Conservation (phyloP, 2,797 vertebrate genomes). For the Nannoperca australis region DNA sequence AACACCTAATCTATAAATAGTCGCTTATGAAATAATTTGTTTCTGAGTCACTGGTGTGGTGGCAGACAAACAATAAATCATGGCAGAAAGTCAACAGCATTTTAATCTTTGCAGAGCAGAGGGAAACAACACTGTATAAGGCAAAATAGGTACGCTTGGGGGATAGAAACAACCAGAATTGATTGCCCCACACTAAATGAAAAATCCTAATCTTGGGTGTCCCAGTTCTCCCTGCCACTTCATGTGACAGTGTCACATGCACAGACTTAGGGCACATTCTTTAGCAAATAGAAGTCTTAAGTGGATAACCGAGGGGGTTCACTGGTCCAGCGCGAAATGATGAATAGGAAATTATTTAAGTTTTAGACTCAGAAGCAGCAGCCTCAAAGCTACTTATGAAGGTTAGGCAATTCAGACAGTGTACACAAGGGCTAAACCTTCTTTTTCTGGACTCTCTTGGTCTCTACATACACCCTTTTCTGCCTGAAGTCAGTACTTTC, state of each 20-base stretch:
- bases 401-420: constrained; percentile 18
- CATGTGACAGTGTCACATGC: constrained; percentile 70
- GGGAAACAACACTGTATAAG: not conserved
- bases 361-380: constrained; percentile 37
- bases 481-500: constrained; percentile 3
- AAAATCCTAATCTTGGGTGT: constrained; percentile 33
- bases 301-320: constrained; percentile 46
- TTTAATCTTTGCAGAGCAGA: not conserved
- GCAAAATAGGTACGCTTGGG: not conserved
- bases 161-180: constrained; percentile 8
- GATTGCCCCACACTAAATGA: constrained; percentile 29
- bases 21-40: not conserved
- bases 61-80: not conserved
- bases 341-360: constrained; percentile 55
- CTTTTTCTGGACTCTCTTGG: constrained; percentile 8
- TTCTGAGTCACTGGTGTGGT: not conserved
- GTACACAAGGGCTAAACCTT: not conserved
- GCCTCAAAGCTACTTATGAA: constrained; percentile 48
- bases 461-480: not conserved
- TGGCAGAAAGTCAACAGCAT: not conserved
- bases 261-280: constrained; percentile 70
- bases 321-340: constrained; percentile 33
- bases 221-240: constrained; percentile 24
- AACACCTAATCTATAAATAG: not conserved
- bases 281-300: constrained; percentile 53